phyloP scores from a whole-genome alignment of 2,797 vertebrate genomes.

The Girardinus metallicus region DNA sequence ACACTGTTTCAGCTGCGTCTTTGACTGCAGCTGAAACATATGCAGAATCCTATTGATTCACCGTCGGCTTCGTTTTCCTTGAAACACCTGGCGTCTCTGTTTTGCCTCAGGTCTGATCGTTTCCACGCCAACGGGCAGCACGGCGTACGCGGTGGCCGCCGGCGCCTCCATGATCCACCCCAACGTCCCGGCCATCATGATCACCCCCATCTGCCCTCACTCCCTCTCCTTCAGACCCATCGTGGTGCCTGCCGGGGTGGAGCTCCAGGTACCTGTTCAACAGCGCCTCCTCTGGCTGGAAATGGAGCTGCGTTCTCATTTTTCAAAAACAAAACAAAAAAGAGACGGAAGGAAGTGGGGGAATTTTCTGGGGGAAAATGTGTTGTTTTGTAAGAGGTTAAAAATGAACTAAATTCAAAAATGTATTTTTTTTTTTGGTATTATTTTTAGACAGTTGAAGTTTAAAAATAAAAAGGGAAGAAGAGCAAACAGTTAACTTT shows the following conservation, averaged over 20 bases:
- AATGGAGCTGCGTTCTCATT: background rate
- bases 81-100: background rate
- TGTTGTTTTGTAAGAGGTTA: background rate
- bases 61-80: background rate
- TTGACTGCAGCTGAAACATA: background rate
- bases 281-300: background rate
- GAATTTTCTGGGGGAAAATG: background rate
- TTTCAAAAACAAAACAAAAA: background rate
- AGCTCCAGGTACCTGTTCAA: conserved; percentile 75
- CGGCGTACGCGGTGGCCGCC: conserved; percentile 84
- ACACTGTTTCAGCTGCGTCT: no score
- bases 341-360: background rate
- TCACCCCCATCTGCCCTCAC: conserved; percentile 87
- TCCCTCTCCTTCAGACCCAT: conserved; percentile 87
- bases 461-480: background rate
- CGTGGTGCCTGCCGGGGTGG: conserved; percentile 85
- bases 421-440: background rate
- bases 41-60: background rate
- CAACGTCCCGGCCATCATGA: conserved; percentile 87
- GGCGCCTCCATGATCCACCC: conserved; percentile 89
- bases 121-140: conserved; percentile 86
- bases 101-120: conserved; percentile 81
- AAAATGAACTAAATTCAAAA: background rate
- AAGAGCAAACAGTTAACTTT: background rate
- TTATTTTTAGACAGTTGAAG: background rate